Conservation (phyloP, 2,113 vertebrate genomes). For the Dolichotis patagonum region DNA sequence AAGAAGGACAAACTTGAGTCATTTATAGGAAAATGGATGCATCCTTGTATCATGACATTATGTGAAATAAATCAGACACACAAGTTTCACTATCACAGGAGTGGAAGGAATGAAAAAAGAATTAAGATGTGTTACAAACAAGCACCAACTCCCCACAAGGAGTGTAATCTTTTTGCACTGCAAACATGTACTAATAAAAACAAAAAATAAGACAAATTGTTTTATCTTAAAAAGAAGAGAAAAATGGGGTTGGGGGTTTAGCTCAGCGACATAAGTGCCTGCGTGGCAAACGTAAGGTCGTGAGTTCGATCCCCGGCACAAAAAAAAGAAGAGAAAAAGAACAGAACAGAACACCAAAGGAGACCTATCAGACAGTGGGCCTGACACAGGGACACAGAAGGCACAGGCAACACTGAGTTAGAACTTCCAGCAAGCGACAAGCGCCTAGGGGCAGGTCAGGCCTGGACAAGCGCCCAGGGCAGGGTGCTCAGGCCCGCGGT, state of each 20-base stretch:
- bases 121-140: neutral
- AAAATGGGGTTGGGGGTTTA: no score
- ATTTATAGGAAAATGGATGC: neutral
- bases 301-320: no score
- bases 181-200: neutral
- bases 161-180: neutral
- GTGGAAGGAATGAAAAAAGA: neutral
- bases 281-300: no score
- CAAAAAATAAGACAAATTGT: neutral
- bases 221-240: neutral
- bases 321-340: no score
- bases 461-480: accelerated
- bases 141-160: neutral
- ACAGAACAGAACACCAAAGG: neutral
- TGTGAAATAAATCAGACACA: neutral
- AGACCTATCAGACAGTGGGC: neutral
- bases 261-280: no score
- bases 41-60: neutral
- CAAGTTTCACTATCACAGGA: neutral
- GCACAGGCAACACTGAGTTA: neutral
- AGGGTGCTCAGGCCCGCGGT: neutral
- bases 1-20: neutral
- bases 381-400: neutral
- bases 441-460: neutral
- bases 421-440: neutral